Evolutionary conservation across 2,888 invertebrate genomes (phyloP).

Genomic region (Euclidia mi): DNA sequence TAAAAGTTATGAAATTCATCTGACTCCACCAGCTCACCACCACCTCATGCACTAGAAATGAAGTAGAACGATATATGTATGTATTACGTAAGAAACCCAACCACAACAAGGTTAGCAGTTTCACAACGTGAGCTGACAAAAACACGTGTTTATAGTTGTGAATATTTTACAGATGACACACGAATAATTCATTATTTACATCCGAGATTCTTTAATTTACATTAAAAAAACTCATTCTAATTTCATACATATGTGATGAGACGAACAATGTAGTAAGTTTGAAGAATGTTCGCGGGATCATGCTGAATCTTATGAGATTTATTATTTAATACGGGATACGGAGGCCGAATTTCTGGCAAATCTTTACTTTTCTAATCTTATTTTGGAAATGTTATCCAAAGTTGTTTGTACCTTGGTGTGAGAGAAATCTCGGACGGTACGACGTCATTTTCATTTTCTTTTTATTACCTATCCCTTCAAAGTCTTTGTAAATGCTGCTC

Average conservation of each 20-base stretch:
- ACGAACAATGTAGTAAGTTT: conserved; percentile 19
- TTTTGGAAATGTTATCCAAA: conserved; percentile 1
- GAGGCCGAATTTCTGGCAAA: conserved; percentile 9
- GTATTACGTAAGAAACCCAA: too few species aligned
- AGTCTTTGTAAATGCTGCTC: too few species aligned
- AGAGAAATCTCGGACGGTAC: too few species aligned
- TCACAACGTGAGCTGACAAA: too few species aligned
- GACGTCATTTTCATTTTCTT: too few species aligned
- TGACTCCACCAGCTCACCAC: too few species aligned
- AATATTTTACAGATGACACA: neutral
- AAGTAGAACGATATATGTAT: too few species aligned
- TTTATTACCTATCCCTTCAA: too few species aligned
- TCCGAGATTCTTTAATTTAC: conserved; percentile 11
- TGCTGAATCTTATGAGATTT: conserved; percentile 18
- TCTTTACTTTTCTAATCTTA: conserved; percentile 8
- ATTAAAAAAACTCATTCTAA: conserved; percentile 24
- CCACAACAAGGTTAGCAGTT: too few species aligned
- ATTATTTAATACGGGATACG: conserved; percentile 16
- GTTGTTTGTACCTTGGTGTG: neutral
- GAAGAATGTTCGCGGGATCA: conserved; percentile 8
- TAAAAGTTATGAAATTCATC: too few species aligned
- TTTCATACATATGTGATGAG: conserved; percentile 30
- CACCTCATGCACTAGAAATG: too few species aligned
- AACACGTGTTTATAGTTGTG: neutral
- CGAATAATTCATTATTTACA: conserved; percentile 9